Evolutionary conservation across 2,888 invertebrate species (phyloP).

Genomic region (Neuroscelio doddi): DNA sequence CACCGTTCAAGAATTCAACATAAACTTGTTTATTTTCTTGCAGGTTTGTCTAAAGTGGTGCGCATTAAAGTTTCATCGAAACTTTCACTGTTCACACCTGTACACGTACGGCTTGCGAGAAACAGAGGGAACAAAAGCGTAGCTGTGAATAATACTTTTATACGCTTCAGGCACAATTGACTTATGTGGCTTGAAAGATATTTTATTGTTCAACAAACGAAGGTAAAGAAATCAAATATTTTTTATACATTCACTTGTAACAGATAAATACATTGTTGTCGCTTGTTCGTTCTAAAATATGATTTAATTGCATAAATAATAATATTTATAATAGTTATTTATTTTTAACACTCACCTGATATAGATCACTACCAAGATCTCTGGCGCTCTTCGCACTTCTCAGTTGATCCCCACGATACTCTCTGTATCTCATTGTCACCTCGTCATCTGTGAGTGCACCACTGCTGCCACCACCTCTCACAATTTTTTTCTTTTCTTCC

Average conservation of each 20-base stretch:
- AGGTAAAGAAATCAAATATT: no score
- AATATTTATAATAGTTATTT: no score
- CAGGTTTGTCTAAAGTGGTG: slow-evolving; percentile 26
- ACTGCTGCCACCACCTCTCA: slow-evolving; percentile 56
- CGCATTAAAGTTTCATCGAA: slow-evolving; percentile 38
- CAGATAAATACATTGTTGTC: no score
- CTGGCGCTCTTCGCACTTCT: slow-evolving; percentile 66
- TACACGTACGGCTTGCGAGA: slow-evolving; percentile 17
- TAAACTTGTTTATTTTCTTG: neutral
- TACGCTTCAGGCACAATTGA: neutral
- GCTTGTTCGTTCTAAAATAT: no score
- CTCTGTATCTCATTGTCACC: slow-evolving; percentile 67
- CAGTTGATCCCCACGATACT: slow-evolving; percentile 68
- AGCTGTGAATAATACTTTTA: neutral
- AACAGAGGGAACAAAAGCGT: slow-evolving; percentile 27
- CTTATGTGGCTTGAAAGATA: neutral
- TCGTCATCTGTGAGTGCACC: slow-evolving; percentile 68
- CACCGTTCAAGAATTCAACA: slow-evolving; percentile 1
- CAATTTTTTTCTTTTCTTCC: slow-evolving; percentile 73
- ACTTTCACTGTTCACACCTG: slow-evolving; percentile 45
- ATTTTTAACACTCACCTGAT: slow-evolving; percentile 67
- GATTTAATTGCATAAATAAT: neutral
- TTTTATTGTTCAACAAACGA: no score
- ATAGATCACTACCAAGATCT: slow-evolving; percentile 67
- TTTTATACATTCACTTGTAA: no score